Percentiles rank a stretch among this genome's conserved stretches.
Evolutionary conservation across 2,113 vertebrate species (phyloP).

Genomic region (Manacus vitellinus): DNA sequence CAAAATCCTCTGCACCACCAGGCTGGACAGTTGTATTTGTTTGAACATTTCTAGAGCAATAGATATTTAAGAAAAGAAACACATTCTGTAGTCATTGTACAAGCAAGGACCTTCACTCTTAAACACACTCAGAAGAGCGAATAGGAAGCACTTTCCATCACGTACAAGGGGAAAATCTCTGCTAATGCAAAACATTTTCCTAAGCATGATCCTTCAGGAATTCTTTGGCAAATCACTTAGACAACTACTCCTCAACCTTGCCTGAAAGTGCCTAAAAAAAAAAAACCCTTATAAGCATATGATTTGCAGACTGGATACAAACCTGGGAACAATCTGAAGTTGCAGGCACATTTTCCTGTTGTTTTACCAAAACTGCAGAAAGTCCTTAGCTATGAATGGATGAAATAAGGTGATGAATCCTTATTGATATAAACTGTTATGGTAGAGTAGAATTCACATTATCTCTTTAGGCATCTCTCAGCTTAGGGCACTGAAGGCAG

Average conservation of each 20-base stretch:
- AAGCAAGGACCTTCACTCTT: neutral
- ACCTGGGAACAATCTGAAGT: neutral
- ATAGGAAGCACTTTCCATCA: neutral
- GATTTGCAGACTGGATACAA: neutral
- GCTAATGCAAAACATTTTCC: slow-evolving; percentile 20
- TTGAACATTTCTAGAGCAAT: neutral
- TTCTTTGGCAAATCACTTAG: neutral
- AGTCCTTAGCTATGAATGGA: neutral
- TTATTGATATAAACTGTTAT: neutral
- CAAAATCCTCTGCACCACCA: neutral
- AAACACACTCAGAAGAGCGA: neutral
- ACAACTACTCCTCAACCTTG: neutral
- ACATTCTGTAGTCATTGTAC: neutral
- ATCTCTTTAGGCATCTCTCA: neutral
- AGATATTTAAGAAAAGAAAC: neutral
- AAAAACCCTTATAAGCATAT: neutral
- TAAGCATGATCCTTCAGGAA: slow-evolving; percentile 9
- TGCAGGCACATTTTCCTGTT: neutral
- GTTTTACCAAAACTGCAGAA: neutral
- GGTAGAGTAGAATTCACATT: neutral
- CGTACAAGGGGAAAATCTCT: neutral
- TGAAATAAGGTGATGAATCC: neutral
- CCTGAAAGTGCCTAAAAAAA: neutral
- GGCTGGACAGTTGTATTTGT: neutral
- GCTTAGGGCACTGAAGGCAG: neutral